phyloP scores from a whole-genome alignment of 2,797 vertebrate genomes.

The Tamandua tetradactyla region DNA sequence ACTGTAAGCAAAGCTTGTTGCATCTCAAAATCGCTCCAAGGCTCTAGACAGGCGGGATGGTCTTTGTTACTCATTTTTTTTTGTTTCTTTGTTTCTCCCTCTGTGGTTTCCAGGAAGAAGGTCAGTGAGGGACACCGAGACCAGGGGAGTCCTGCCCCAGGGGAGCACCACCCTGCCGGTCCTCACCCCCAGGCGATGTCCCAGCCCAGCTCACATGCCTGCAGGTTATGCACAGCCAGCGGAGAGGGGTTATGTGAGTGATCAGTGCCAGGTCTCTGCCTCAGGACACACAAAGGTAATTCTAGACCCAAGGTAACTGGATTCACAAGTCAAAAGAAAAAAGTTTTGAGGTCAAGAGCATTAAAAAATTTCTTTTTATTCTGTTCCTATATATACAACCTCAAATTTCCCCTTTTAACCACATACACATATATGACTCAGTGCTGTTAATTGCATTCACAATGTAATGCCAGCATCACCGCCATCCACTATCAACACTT shows the following conservation, averaged over 20 bases:
- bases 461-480: too few relatives aligned
- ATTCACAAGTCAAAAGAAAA: not conserved
- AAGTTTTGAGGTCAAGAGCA: not conserved
- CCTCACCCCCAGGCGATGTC: too few relatives aligned
- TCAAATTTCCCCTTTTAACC: too few relatives aligned
- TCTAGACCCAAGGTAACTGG: not conserved
- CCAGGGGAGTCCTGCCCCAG: too few relatives aligned
- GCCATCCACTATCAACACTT: too few relatives aligned
- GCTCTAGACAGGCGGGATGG: conserved; percentile 24
- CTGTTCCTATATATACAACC: too few relatives aligned
- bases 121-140: not conserved
- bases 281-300: not conserved
- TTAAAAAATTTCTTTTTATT: not conserved
- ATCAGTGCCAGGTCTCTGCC: not conserved
- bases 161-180: too few relatives aligned
- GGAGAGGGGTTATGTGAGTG: not conserved
- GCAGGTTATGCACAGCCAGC: not conserved
- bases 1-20: conserved; percentile 27
- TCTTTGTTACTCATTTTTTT: not conserved
- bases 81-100: not conserved
- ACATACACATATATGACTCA: too few relatives aligned
- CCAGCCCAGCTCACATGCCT: not conserved
- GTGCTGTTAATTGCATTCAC: too few relatives aligned
- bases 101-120: not conserved
- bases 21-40: conserved; percentile 60